Evolutionary conservation across 1,140 invertebrate species (phyloP), one percentile per base, ranked within the genome.

Genomic region (Acromyrmex echinatior): DNA sequence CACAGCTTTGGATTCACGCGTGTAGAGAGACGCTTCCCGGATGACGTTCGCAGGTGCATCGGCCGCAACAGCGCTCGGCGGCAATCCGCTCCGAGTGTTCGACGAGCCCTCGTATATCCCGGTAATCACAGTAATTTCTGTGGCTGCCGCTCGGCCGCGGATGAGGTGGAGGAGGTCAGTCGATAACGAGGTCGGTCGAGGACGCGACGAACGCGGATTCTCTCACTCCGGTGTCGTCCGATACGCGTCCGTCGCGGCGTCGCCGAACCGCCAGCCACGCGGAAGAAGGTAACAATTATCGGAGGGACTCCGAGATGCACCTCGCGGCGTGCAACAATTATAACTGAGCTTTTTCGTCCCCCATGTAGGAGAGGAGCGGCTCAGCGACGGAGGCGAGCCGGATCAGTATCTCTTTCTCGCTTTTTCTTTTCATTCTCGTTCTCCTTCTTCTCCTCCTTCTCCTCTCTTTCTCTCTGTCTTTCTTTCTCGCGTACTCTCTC

Each of bases 311-410:
- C 71, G 70, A 81, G 86, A 85, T 91, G 90, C 91, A 92, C 92
- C 93, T 94, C 93, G 94, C 92, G 91, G 92, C 94, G 92, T 92
- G 93, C 91, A 95, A 95, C 95, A 95, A 95, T 95, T 95, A 95
- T 95, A 95, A 95, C 95, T 95, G 95, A 95, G 94, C 93, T 95
- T 95, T 95, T 95, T 95, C 94, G 94, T 92, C 88, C 91, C 80
- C 71, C 89, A 80, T 76, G 77, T 86, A 79, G 66, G 84, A 88
- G 74, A 87, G 77, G 66, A 88, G 86, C 80, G 53, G 18, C 92
- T 86, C 89, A 80, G 90, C 84, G 87, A 91, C 89, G 94, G 92
- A 93, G 93, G 93, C 79, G 79, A 81, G 79, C 79, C 94, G 93
- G 93, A 92, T 91, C 93, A 78, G 65, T 58, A 53, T 85, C 62